These are phyloP conservation scores for Erebia aethiops DNA, from an alignment of 2,888 invertebrate genomes.

Conservation along the genomic window DNA sequence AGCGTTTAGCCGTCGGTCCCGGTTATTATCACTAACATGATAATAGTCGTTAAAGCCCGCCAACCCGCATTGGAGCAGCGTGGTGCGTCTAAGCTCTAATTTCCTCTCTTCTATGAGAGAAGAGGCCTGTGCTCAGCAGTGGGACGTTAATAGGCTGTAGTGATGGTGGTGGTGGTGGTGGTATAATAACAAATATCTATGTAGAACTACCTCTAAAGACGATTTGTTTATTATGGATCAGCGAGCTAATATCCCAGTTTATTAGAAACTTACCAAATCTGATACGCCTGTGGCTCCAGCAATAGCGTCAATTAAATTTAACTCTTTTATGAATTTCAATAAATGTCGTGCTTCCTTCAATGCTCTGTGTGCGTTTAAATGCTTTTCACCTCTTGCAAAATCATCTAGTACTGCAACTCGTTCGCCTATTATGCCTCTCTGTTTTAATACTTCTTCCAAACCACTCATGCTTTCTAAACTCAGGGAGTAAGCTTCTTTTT, in stretches of 20 bases:
- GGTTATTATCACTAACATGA: no score
- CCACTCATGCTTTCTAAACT: conserved; percentile 72
- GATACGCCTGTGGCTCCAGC: conserved; percentile 69
- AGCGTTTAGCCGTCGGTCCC: no score
- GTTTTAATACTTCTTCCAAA: conserved; percentile 66
- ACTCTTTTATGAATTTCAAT: conserved; percentile 65
- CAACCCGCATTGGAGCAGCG: no score
- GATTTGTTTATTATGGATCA: background rate
- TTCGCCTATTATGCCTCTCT: conserved; percentile 60
- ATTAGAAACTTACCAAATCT: conserved; percentile 59
- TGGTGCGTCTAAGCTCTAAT: no score
- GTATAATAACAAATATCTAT: no score
- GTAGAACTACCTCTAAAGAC: no score
- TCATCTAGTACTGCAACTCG: conserved; percentile 75
- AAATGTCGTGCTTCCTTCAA: conserved; percentile 73
- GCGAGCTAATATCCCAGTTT: background rate
- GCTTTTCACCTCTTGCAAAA: conserved; percentile 73
- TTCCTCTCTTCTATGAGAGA: no score
- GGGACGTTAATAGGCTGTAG: no score
- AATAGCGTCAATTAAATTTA: conserved; percentile 66
- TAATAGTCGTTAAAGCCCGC: no score
- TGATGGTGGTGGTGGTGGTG: no score
- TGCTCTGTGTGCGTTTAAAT: conserved; percentile 72
- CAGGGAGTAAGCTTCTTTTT: conserved; percentile 60
- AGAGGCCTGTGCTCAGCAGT: no score